phyloP scores from a whole-genome alignment of 2,888 invertebrate species.

The Agrypnus murinus region DNA sequence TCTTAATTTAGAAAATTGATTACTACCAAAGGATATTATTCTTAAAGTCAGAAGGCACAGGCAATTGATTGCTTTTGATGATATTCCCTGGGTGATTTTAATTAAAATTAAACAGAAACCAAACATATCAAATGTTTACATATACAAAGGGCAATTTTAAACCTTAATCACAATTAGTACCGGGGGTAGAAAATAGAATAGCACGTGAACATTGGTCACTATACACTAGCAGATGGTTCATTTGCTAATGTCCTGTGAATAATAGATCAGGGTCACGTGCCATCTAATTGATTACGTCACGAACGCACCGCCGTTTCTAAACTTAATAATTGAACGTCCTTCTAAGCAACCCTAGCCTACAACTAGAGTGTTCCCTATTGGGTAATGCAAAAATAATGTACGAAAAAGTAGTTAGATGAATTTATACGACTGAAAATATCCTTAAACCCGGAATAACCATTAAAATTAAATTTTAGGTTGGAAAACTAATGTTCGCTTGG shows the following conservation, averaged over 20 bases:
- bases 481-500: conserved; percentile 17
- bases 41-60: too few relatives aligned
- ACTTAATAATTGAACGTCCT: conserved; percentile 46
- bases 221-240: conserved; percentile 60
- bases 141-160: conserved; percentile 28
- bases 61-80: too few relatives aligned
- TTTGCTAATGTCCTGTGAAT: conserved; percentile 62
- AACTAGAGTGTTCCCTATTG: too few relatives aligned
- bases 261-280: conserved; percentile 61
- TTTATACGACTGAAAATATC: background rate
- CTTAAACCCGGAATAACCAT: conserved; percentile 5
- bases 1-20: background rate
- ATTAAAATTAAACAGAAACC: background rate
- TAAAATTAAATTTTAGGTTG: conserved; percentile 24
- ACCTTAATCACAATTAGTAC: conserved; percentile 33
- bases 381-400: conserved; percentile 1
- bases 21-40: background rate
- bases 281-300: conserved; percentile 62
- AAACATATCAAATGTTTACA: background rate
- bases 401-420: conserved; percentile 5
- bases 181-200: conserved; percentile 31
- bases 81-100: too few relatives aligned
- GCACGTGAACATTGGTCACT: conserved; percentile 43
- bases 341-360: conserved; percentile 3
- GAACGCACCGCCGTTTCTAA: conserved; percentile 54